These are phyloP conservation scores for Ptychochromis oligacanthus DNA, from an alignment of 2,113 vertebrate species.

Conservation along the genomic window DNA sequence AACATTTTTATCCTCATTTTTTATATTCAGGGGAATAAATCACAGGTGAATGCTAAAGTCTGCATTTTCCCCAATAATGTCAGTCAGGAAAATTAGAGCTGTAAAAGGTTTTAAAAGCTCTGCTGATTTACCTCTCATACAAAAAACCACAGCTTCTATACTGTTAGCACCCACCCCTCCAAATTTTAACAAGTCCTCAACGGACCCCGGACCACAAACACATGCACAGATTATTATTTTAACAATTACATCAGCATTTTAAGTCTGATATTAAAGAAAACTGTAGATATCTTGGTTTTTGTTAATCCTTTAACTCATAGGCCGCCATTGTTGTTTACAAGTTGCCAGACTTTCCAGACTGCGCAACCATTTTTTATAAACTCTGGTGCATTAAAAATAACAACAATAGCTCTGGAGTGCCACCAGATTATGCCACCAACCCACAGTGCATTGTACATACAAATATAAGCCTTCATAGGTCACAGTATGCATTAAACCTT, in stretches of 20 bases:
- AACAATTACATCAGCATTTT: neutral
- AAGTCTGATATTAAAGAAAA: neutral
- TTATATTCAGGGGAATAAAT: neutral
- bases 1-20: neutral
- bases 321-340: neutral
- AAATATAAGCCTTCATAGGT: neutral
- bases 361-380: neutral
- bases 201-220: neutral
- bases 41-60: neutral
- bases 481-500: no score
- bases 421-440: neutral
- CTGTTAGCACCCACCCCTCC: neutral
- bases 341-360: no score
- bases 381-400: neutral
- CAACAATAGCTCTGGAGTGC: neutral
- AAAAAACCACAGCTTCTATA: neutral
- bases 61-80: neutral
- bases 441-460: neutral
- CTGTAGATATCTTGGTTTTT: neutral
- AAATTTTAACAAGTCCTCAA: neutral
- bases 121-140: neutral
- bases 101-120: slow-evolving; percentile 12
- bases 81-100: slow-evolving; percentile 16
- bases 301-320: no score
- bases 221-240: neutral